Evolutionary conservation across 2,797 vertebrate genomes (phyloP).

Genomic region (Loriculus beryllinus): DNA sequence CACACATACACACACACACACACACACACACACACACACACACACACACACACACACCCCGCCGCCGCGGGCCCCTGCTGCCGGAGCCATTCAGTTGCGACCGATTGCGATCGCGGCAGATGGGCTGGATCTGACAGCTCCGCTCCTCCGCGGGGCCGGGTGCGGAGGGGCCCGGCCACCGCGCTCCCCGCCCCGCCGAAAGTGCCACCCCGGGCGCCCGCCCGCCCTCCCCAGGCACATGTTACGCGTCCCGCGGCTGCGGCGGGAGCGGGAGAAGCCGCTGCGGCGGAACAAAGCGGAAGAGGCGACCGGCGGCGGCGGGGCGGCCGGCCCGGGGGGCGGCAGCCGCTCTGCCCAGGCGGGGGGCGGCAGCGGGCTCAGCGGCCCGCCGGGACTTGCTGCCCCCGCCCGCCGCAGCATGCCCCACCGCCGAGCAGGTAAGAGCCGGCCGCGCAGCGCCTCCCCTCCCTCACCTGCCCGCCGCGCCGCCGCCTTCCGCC

Average conservation of each 20-base stretch:
- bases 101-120: constrained; percentile 88
- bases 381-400: constrained; percentile 65
- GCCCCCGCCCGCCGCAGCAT: constrained; percentile 77
- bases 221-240: constrained; percentile 69
- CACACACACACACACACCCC: background rate
- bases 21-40: background rate
- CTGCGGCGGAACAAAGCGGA: constrained; percentile 64
- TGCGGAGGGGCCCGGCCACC: constrained; percentile 43
- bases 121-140: constrained; percentile 80
- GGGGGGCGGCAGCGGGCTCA: background rate
- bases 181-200: constrained; percentile 71
- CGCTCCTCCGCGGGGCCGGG: constrained; percentile 69
- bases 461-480: background rate
- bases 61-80: constrained; percentile 68
- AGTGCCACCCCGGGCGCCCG: constrained; percentile 73
- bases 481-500: background rate
- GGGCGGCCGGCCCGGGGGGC: constrained; percentile 12
- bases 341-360: background rate
- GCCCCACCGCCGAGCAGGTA: constrained; percentile 78
- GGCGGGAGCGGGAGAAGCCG: constrained; percentile 39
- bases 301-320: background rate
- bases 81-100: constrained; percentile 84
- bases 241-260: constrained; percentile 72
- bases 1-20: too few species aligned
- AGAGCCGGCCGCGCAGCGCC: constrained; percentile 44